Percentiles rank a stretch among this genome's conserved stretches.
Evolutionary conservation across 2,888 invertebrate genomes (phyloP).

Genomic region (Drosophila nr. perissopoda): DNA sequence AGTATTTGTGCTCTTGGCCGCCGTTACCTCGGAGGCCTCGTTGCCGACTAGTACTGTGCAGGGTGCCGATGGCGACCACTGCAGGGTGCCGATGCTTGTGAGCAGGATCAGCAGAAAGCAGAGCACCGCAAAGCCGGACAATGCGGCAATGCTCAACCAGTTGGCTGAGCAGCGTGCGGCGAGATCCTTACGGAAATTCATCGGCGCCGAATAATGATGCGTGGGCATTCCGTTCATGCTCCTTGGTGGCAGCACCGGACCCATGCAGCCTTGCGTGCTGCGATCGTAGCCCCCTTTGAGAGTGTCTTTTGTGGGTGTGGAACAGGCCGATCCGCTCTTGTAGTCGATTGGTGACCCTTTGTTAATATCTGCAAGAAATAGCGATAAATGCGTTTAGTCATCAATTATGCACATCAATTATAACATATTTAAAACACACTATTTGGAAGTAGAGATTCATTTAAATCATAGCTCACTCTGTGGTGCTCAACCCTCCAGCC

Average conservation of each 20-base stretch:
- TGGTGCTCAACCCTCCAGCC: slow-evolving; percentile 11
- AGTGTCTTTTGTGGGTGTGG: slow-evolving; percentile 93
- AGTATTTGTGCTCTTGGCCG: slow-evolving; percentile 89
- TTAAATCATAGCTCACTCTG: slow-evolving; percentile 64
- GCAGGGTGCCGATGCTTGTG: slow-evolving; percentile 93
- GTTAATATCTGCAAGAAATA: slow-evolving; percentile 90
- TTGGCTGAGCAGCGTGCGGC: slow-evolving; percentile 96
- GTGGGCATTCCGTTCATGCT: slow-evolving; percentile 87
- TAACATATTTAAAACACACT: slow-evolving; percentile 4
- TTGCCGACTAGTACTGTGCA: slow-evolving; percentile 94
- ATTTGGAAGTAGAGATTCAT: slow-evolving; percentile 24
- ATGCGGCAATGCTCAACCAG: slow-evolving; percentile 94
- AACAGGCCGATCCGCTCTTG: slow-evolving; percentile 93
- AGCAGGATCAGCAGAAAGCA: slow-evolving; percentile 94
- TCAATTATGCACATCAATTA: slow-evolving; percentile 18
- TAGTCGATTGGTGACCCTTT: slow-evolving; percentile 95
- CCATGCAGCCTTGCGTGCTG: slow-evolving; percentile 87
- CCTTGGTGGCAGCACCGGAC: slow-evolving; percentile 91
- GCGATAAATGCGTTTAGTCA: slow-evolving; percentile 25
- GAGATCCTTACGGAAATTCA: slow-evolving; percentile 94
- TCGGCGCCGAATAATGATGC: slow-evolving; percentile 92
- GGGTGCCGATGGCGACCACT: slow-evolving; percentile 93
- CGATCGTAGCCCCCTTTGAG: slow-evolving; percentile 87
- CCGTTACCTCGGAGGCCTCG: slow-evolving; percentile 89
- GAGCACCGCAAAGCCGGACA: slow-evolving; percentile 92